Evolutionary conservation across 2,797 vertebrate genomes (phyloP).

Genomic region (Lophotriccus pileatus): DNA sequence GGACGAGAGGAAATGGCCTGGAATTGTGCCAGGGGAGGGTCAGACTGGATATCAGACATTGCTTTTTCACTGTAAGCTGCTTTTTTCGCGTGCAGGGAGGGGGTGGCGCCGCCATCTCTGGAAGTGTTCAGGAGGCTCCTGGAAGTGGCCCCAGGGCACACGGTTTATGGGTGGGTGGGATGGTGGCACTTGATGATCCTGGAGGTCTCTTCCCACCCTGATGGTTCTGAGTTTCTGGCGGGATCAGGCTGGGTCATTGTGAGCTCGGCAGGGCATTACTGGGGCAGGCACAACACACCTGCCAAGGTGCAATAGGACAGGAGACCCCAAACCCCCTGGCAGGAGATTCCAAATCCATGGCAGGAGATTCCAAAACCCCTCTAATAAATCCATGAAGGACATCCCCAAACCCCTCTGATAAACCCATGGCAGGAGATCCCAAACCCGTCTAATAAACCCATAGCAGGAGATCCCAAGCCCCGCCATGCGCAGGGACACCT

Average conservation of each 20-base stretch:
- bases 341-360: no score
- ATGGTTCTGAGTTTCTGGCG: neutral
- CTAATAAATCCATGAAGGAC: neutral
- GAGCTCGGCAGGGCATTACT: neutral
- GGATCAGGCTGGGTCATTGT: neutral
- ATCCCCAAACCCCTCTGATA: neutral
- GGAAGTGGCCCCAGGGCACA: neutral
- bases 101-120: fast-evolving
- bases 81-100: neutral
- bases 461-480: neutral
- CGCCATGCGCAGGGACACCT: neutral
- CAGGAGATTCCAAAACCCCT: fast-evolving
- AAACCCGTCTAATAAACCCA: neutral
- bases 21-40: neutral
- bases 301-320: neutral
- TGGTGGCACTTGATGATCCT: neutral
- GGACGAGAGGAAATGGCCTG: neutral
- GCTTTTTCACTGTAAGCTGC: neutral
- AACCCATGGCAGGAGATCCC: neutral
- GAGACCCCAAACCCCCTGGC: fast-evolving
- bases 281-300: fast-evolving
- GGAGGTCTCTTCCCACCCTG: neutral
- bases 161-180: no score
- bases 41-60: neutral
- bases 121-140: neutral